Conservation (phyloP, 1,140 invertebrate genomes). For the Drosophila bipectinata region DNA sequence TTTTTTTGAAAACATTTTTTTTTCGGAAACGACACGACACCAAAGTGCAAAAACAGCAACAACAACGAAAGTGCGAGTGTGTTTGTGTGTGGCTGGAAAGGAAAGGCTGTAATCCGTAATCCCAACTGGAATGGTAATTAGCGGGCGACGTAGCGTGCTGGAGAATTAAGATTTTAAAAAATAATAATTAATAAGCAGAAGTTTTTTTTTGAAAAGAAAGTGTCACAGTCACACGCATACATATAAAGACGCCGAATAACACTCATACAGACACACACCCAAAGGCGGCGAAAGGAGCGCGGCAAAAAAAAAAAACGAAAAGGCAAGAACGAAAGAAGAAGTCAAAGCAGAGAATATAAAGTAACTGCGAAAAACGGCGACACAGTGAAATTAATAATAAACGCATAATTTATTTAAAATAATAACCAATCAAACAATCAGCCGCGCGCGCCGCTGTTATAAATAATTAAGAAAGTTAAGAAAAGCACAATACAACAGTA, state of each 20-base stretch:
- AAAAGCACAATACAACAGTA: slow-evolving; percentile 42
- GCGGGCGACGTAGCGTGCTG: neutral
- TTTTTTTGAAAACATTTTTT: slow-evolving; percentile 17
- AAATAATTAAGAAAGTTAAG: slow-evolving; percentile 51
- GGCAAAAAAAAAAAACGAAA: slow-evolving; percentile 14
- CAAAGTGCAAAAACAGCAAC: slow-evolving; percentile 19
- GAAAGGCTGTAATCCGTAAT: slow-evolving; percentile 5
- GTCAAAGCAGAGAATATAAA: slow-evolving; percentile 33
- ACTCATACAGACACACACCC: slow-evolving; percentile 10
- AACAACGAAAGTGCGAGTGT: slow-evolving; percentile 10
- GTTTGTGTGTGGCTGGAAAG: slow-evolving; percentile 9
- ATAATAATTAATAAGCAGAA: neutral
- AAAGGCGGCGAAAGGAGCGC: slow-evolving; percentile 24
- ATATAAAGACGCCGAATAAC: neutral
- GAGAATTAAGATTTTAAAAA: neutral
- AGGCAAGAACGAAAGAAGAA: slow-evolving; percentile 12
- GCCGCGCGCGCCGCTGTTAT: slow-evolving; percentile 23
- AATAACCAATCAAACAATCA: slow-evolving; percentile 60
- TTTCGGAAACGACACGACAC: neutral
- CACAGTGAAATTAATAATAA: slow-evolving; percentile 70
- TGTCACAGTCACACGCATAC: slow-evolving; percentile 15
- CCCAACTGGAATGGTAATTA: slow-evolving; percentile 5
- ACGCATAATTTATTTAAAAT: slow-evolving; percentile 73
- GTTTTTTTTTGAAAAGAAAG: neutral
- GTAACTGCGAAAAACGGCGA: slow-evolving; percentile 46